Evolutionary conservation across 2,888 invertebrate genomes (phyloP).

Genomic region (Endotricha flammealis): DNA sequence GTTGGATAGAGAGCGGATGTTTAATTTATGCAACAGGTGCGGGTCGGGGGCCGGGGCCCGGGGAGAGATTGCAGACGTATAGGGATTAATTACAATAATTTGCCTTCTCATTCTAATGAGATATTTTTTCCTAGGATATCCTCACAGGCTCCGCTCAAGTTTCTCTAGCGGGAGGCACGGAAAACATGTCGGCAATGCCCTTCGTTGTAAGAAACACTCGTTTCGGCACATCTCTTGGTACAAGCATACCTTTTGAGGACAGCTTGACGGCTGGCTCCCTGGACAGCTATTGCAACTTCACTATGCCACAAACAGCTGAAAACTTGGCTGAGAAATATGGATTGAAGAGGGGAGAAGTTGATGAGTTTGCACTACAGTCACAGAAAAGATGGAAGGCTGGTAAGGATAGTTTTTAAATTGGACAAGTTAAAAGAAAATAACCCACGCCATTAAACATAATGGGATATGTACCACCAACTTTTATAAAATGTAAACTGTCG

Average conservation of each 20-base stretch:
- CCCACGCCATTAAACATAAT: background rate
- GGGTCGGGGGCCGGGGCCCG: too few relatives aligned
- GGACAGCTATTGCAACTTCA: conserved; percentile 91
- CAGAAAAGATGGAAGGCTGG: conserved; percentile 93
- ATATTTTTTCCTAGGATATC: conserved; percentile 88
- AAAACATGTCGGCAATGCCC: conserved; percentile 96
- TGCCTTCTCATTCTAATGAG: too few relatives aligned
- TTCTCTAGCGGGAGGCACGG: conserved; percentile 93
- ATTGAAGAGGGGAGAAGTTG: conserved; percentile 87
- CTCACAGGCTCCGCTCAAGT: conserved; percentile 88
- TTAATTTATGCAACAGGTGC: too few relatives aligned
- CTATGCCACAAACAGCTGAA: conserved; percentile 97
- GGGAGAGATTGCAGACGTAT: too few relatives aligned
- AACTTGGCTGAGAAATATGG: conserved; percentile 91
- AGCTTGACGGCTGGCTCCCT: conserved; percentile 82
- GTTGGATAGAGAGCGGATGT: too few relatives aligned
- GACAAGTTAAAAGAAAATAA: too few relatives aligned
- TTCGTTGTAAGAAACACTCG: conserved; percentile 89
- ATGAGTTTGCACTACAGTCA: conserved; percentile 89
- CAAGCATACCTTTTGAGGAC: conserved; percentile 89
- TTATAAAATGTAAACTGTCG: too few relatives aligned
- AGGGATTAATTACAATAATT: too few relatives aligned
- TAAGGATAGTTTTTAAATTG: conserved; percentile 36
- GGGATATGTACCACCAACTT: too few relatives aligned
- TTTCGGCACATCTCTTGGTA: conserved; percentile 91